Percentiles rank a stretch among this genome's conserved stretches.
These are phyloP conservation scores for Xylocopa sonorina DNA, from an alignment of 1,140 invertebrate genomes.

Conservation along the genomic window DNA sequence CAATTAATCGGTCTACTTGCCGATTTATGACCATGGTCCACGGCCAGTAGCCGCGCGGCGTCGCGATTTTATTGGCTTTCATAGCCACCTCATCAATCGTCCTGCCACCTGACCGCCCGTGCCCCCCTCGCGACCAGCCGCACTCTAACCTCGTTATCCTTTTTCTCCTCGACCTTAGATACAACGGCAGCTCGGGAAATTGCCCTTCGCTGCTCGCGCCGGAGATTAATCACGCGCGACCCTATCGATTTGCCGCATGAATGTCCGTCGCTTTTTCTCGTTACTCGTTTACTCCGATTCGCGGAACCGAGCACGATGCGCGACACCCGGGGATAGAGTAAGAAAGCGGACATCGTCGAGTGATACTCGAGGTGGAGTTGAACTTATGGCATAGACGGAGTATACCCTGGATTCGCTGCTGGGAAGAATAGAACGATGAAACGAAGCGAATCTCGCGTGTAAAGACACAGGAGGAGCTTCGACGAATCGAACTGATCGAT, in stretches of 20 bases:
- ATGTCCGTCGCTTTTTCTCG: constrained; percentile 27
- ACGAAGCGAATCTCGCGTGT: no score
- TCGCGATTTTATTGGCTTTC: constrained; percentile 67
- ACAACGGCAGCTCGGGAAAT: constrained; percentile 45
- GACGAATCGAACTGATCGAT: background rate
- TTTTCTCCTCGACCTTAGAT: constrained; percentile 44
- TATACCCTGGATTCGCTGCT: no score
- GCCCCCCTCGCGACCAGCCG: background rate
- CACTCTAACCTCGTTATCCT: constrained; percentile 59
- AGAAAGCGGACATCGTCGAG: background rate
- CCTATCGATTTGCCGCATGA: constrained; percentile 29
- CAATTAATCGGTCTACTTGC: constrained; percentile 70
- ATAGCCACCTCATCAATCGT: constrained; percentile 64
- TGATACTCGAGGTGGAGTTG: no score
- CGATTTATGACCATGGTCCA: constrained; percentile 63
- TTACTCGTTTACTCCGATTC: constrained; percentile 20
- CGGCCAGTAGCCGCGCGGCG: constrained; percentile 22
- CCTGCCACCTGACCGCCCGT: constrained; percentile 33
- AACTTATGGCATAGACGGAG: background rate
- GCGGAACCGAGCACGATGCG: background rate
- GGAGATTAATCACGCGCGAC: constrained; percentile 55
- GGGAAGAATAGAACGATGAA: no score
- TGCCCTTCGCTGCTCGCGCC: constrained; percentile 2
- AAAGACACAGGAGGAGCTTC: no score
- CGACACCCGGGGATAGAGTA: background rate